Base-by-base conservation (phyloP, 92 coral and sea anemone genomes). In the Porites evermanni region DNA sequence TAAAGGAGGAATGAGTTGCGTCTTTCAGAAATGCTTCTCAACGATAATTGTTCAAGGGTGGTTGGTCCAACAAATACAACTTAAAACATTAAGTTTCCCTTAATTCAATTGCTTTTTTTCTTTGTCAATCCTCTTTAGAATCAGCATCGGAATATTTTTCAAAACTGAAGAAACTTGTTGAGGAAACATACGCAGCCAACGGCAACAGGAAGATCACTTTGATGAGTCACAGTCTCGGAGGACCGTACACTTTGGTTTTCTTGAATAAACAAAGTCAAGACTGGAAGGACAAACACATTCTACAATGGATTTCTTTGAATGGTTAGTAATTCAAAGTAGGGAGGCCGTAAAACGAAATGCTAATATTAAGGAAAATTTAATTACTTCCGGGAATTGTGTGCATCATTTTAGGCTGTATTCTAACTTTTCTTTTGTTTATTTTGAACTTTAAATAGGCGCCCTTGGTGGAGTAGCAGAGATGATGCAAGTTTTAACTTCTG, bases 171-270 rank as follows among this genome's bases (percentile, higher is more conserved):
- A 17, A 53, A 29, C 74, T 93, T 67, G 73, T 93, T 63, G 94
- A 93, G 82, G 91, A 93, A 56, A 91, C 96, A 1, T 93, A 85
- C 85, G 56, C 84, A 52, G 59, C 70, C 19, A 93, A 91, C 84
- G 90, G 72, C 47, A 91, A 91, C 83, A 91, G 88, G 68, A 78
- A 70, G 67, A 87, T 93, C 12, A 80, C 94, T 51, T 80, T 93
- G 72, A 67, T 91, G 86, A 81, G 90, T 21, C 96, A 91, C 92
- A 93, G 96, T 29, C 71, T 93, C 29, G 96, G 96, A n/a, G 91
- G 94, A 66, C 96, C 96, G 1, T 93, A 93, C 85, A 80, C 85
- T 11, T 74, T 91, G 80, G 92, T 85, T 52, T 93, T 91, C 86
- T 87, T 93, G 20, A 93, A 93, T 59, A 74, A 88, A 53, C 96